A percentile compares a stretch with the other conserved stretches of the same genome.
Conservation (phyloP, 1,140 invertebrate species). For the Lordiphosa collinella region DNA sequence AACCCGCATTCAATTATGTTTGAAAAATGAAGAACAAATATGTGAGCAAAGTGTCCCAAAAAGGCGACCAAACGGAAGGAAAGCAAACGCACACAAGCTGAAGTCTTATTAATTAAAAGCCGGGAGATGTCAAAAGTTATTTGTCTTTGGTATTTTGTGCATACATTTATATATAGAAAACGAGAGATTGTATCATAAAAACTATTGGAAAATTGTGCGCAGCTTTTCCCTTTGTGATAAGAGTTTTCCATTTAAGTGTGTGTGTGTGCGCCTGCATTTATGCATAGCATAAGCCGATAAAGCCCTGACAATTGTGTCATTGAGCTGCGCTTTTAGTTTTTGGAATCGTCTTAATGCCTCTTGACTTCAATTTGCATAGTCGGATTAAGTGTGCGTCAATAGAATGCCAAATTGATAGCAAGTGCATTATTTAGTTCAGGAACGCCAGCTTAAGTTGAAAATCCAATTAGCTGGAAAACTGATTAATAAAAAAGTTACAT, state of each 20-base stretch:
- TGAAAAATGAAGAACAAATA: constrained; percentile 4
- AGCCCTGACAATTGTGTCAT: constrained; percentile 50
- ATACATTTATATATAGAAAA: not conserved
- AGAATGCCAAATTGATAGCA: constrained; percentile 39
- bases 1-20: constrained; percentile 23
- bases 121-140: not conserved
- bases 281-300: constrained; percentile 48
- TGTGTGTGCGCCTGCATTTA: constrained; percentile 33
- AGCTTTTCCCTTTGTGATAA: constrained; percentile 32
- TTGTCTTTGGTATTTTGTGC: not conserved
- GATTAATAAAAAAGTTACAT: not conserved
- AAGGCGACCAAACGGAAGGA: not conserved
- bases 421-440: constrained; percentile 14
- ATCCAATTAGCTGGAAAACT: constrained; percentile 5
- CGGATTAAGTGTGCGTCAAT: constrained; percentile 38
- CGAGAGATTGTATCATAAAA: not conserved
- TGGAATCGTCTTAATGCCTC: constrained; percentile 43
- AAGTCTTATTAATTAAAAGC: constrained; percentile 7
- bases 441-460: constrained; percentile 2
- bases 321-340: constrained; percentile 44
- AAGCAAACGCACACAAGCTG: not conserved
- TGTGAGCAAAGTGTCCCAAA: not conserved
- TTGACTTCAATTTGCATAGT: constrained; percentile 55
- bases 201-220: constrained; percentile 14
- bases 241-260: constrained; percentile 5